Percentiles rank a stretch among this genome's conserved stretches.
These are phyloP conservation scores for Eupeodes corollae DNA, from an alignment of 1,140 invertebrate species.

Conservation along the genomic window DNA sequence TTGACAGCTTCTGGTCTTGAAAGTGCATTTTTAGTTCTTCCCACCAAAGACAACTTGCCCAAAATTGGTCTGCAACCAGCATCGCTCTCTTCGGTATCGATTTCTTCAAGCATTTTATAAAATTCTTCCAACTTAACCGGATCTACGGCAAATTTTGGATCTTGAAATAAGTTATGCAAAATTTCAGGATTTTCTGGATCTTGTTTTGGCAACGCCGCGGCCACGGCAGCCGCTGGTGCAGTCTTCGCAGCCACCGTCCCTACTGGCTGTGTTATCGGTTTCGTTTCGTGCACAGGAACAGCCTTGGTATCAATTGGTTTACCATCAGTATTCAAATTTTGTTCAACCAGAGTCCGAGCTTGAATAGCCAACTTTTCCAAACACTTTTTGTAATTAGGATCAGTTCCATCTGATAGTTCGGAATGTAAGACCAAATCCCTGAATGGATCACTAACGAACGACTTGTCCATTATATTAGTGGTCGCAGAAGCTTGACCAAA, in stretches of 20 bases:
- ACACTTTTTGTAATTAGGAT: conserved; percentile 36
- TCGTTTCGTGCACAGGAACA: background rate
- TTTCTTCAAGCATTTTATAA: conserved; percentile 39
- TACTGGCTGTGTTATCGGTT: background rate
- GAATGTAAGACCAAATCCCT: conserved; percentile 43
- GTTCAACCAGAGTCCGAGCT: conserved; percentile 37
- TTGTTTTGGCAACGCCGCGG: background rate
- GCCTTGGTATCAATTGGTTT: conserved; percentile 9
- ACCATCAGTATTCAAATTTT: conserved; percentile 30
- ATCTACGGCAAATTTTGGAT: conserved; percentile 34
- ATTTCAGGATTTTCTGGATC: conserved; percentile 3
- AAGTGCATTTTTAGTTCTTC: conserved; percentile 47
- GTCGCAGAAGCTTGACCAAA: conserved; percentile 50
- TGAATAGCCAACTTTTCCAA: conserved; percentile 40
- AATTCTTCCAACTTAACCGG: conserved; percentile 39
- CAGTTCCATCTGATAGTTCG: conserved; percentile 36
- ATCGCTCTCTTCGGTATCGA: conserved; percentile 55
- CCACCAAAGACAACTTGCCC: conserved; percentile 46
- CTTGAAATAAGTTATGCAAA: conserved; percentile 23
- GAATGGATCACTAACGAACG: conserved; percentile 39
- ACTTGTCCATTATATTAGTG: conserved; percentile 10
- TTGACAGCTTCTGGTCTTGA: conserved; percentile 32
- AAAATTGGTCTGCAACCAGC: conserved; percentile 44
- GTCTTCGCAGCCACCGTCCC: background rate
- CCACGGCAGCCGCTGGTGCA: background rate